These are phyloP conservation scores for Oedothorax gibbosus DNA, from an alignment of 1,140 invertebrate species.

Conservation along the genomic window DNA sequence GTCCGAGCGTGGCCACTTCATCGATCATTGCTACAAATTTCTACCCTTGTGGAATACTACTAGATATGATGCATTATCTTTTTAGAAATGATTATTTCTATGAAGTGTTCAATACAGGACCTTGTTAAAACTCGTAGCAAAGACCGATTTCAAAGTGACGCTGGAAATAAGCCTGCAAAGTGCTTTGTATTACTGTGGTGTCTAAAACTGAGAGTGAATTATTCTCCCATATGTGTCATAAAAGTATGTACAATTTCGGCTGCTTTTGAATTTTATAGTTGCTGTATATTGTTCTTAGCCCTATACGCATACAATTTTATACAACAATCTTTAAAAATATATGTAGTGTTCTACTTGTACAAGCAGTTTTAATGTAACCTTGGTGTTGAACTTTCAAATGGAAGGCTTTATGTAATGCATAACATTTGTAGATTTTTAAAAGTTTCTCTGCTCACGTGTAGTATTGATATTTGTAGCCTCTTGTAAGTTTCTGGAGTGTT, in stretches of 20 bases:
- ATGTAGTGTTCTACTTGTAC: conserved; percentile 34
- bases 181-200: no score
- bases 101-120: no score
- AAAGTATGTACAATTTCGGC: neutral
- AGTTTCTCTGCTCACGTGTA: conserved; percentile 29
- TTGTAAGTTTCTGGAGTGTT: conserved; percentile 33
- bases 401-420: conserved; percentile 31
- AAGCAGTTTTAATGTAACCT: conserved; percentile 22
- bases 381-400: conserved; percentile 14
- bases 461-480: conserved; percentile 29
- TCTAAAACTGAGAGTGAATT: no score
- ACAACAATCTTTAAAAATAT: neutral
- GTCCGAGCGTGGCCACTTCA: no score
- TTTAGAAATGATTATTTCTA: no score
- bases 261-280: conserved; percentile 27
- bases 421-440: conserved; percentile 35
- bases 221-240: neutral
- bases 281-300: conserved; percentile 30
- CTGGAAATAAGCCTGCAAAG: no score
- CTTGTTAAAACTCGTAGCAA: no score
- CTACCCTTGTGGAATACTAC: no score
- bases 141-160: no score
- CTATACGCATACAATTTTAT: conserved; percentile 19
- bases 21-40: no score
- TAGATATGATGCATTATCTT: no score